Conservation (phyloP, 1,140 invertebrate species). For the Pogonomyrmex barbatus region DNA sequence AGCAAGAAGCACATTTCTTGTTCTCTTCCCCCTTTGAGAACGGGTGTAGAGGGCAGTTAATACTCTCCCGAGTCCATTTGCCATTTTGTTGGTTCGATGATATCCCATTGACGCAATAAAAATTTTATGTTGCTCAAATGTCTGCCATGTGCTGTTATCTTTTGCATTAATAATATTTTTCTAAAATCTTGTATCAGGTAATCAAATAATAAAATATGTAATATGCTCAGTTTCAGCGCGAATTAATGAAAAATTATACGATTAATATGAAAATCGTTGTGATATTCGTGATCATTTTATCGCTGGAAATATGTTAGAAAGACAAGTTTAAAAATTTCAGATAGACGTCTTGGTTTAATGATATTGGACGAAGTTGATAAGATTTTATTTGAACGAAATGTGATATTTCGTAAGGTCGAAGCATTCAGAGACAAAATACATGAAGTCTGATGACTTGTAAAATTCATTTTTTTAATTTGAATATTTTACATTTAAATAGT, state of each 20-base stretch:
- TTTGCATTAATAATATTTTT: not conserved
- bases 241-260: conserved; percentile 2
- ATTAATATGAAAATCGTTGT: not conserved
- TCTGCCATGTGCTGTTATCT: not conserved
- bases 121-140: not conserved
- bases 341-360: not conserved
- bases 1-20: conserved; percentile 25
- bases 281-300: not conserved
- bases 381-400: not conserved
- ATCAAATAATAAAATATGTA: not conserved
- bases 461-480: not conserved
- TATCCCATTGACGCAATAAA: not conserved
- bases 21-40: conserved; percentile 20
- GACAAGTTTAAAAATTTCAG: not conserved
- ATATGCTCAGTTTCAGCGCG: not conserved
- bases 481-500: not conserved
- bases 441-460: not conserved
- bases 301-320: not conserved
- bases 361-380: not conserved
- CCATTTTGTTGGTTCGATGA: conserved; percentile 1
- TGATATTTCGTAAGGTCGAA: not conserved
- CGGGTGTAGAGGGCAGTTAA: conserved; percentile 15
- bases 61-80: conserved; percentile 3
- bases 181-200: not conserved
- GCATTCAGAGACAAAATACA: not conserved